Evolutionary conservation across 2,113 vertebrate species (phyloP).

Genomic region (Egretta garzetta): DNA sequence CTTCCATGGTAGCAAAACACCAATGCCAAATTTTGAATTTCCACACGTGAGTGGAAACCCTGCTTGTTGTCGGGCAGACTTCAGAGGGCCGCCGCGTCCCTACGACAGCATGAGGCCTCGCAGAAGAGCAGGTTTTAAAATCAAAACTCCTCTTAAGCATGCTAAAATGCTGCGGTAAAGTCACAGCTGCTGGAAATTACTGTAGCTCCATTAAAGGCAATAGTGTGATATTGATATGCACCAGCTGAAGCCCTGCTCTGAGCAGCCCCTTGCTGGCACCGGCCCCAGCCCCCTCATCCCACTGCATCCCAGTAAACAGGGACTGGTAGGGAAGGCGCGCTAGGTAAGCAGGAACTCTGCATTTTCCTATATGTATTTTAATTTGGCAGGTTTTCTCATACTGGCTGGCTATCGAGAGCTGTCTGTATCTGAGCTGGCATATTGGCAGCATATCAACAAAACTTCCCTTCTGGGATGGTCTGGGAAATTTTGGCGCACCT

Average conservation of each 20-base stretch:
- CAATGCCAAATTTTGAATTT: background rate
- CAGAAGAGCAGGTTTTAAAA: background rate
- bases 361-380: accelerated
- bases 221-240: background rate
- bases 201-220: background rate
- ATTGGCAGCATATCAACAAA: accelerated
- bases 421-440: background rate
- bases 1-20: background rate
- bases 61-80: background rate
- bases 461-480: background rate
- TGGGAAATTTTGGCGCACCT: background rate
- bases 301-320: accelerated
- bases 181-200: slow-evolving; percentile 7
- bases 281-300: background rate
- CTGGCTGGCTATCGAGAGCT: background rate
- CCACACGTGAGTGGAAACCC: background rate
- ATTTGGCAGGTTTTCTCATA: background rate
- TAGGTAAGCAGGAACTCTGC: background rate
- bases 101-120: background rate
- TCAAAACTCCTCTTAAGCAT: background rate
- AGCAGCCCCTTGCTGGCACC: background rate
- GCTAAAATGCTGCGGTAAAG: background rate
- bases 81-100: background rate
- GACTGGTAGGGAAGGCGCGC: background rate
- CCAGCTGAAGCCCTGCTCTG: background rate